Evolutionary conservation across 1,140 invertebrate genomes (phyloP).

Genomic region (Neodiprion virginianus): DNA sequence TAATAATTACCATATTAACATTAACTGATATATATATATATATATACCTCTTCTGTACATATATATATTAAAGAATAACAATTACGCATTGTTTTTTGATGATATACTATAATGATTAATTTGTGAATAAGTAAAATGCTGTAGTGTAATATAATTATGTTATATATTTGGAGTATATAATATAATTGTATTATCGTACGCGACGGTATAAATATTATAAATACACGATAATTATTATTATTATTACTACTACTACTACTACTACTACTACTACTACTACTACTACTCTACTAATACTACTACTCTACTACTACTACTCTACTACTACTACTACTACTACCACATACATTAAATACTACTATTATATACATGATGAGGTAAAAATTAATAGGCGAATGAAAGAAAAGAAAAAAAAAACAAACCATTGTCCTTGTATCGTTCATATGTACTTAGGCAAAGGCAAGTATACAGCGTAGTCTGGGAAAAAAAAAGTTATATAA

Average conservation of each 20-base stretch:
- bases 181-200: conserved; percentile 31
- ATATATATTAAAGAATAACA: conserved; percentile 34
- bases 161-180: conserved; percentile 27
- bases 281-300: conserved; percentile 20
- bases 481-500: conserved; percentile 20
- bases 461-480: background rate
- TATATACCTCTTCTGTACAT: conserved; percentile 52
- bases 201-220: conserved; percentile 41
- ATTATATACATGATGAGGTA: background rate
- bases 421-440: conserved; percentile 1
- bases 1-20: conserved; percentile 41
- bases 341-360: no score
- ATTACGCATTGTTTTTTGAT: conserved; percentile 28
- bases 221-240: conserved; percentile 40
- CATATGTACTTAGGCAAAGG: background rate
- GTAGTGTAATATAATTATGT: conserved; percentile 40
- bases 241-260: conserved; percentile 26
- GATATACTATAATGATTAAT: conserved; percentile 24
- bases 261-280: conserved; percentile 16
- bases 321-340: no score
- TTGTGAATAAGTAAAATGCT: conserved; percentile 33
- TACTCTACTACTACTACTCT: no score
- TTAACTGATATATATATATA: conserved; percentile 26
- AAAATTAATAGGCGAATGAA: conserved; percentile 11
- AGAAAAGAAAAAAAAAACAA: conserved; percentile 12